Evolutionary conservation across 2,113 vertebrate genomes (phyloP), one percentile per base, ranked within the genome.

Genomic region (Poeciliopsis occidentalis): DNA sequence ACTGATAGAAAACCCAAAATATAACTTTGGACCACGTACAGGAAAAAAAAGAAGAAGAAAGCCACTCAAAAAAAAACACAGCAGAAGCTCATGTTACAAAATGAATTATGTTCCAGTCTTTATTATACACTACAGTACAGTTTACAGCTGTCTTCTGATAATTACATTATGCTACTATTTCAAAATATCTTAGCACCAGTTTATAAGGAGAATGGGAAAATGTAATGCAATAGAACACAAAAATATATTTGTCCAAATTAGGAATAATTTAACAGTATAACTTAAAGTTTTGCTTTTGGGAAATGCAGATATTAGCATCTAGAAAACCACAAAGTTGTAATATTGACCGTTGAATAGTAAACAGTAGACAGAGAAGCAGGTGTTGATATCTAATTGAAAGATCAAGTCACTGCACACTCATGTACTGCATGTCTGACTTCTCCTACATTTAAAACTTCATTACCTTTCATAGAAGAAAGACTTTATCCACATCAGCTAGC

Each of bases 101-200:
- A 93, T 89, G 84, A 92, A 91, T 88, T 87, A 37, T 71, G 70
- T 88, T 91, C 86, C 87, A 84, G 68, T 89, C 80, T 95, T 94
- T 94, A 94, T 94, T 94, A 91, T 86, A 92, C 85, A 92, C 67
- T 92, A 93, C 91, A 93, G 85, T 88, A 92, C 60, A 62, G 34
- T 27, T 8, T 39, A 65, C 89, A 86, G 75, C 69, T 73, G 78
- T 88, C 54, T 81, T 93, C 65, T 65, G 89, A 82, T 87, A 87
- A 78, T 88, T 88, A 88, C 85, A 93, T 83, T 85, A 86, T 84
- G 77, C 69, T 83, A 87, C 71, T 77, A 73, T 83, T 89, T 89
- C 69, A 79, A 80, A 85, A 77, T 84, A 81, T 74, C 41, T 80
- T 91, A 94, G 94, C 93, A 95, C 93, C 93, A 90, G 81, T 87